A percentile compares a stretch with the other conserved stretches of the same genome.
These are phyloP conservation scores for Pseudochirops corinnae DNA, from an alignment of 2,797 vertebrate species.

Conservation along the genomic window DNA sequence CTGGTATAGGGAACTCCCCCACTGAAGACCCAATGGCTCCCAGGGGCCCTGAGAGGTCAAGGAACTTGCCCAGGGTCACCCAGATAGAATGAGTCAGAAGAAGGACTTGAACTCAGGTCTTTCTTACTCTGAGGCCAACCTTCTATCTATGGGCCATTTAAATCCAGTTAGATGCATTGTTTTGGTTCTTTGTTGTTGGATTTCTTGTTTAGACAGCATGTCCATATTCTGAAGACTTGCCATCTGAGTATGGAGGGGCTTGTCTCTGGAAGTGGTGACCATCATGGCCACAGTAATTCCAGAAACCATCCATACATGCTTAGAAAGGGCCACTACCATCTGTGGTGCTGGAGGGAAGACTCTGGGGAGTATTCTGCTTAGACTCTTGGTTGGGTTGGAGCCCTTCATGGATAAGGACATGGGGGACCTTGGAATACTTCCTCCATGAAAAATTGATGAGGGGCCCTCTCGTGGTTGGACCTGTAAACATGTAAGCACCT, in stretches of 20 bases:
- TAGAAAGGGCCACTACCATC: neutral
- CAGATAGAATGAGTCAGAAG: neutral
- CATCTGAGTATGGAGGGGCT: neutral
- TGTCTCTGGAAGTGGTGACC: neutral
- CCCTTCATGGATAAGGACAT: neutral
- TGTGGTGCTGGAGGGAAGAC: neutral
- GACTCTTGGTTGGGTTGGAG: neutral
- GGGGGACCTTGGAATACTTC: neutral
- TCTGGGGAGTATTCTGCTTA: neutral
- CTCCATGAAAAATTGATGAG: conserved; percentile 2
- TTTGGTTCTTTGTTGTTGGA: neutral
- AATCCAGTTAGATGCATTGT: neutral
- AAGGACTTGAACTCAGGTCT: neutral
- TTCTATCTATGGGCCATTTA: neutral
- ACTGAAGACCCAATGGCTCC: neutral
- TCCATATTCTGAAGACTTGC: neutral
- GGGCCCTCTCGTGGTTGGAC: neutral
- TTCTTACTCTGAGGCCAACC: neutral
- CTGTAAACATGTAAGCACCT: neutral
- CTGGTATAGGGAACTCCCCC: neutral
- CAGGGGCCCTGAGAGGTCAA: neutral
- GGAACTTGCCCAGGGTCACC: neutral
- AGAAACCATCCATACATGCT: neutral
- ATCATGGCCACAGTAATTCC: neutral
- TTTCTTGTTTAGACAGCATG: neutral